These are phyloP conservation scores for Sciurus vulgaris DNA, from an alignment of 2,797 vertebrate species.

Conservation along the genomic window DNA sequence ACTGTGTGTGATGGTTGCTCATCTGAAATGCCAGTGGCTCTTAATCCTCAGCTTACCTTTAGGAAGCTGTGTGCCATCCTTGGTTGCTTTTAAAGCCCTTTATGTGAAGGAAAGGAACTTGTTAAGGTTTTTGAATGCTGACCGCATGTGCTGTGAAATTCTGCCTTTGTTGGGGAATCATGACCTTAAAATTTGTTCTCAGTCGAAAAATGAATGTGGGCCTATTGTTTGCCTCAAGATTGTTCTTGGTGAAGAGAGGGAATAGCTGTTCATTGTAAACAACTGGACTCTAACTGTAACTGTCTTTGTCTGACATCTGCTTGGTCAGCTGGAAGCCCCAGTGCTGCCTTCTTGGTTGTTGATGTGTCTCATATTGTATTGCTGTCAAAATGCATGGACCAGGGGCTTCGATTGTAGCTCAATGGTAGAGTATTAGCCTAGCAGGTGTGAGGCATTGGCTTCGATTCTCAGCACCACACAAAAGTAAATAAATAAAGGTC, in stretches of 20 bases:
- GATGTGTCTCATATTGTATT: not conserved
- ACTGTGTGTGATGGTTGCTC: not conserved
- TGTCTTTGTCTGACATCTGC: conserved; percentile 51
- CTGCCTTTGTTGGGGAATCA: not conserved
- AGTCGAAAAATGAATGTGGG: not conserved
- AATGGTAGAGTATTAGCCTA: not conserved
- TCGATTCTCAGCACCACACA: too few species aligned
- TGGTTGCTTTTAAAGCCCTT: not conserved
- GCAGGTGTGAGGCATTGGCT: too few species aligned
- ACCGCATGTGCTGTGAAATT: not conserved
- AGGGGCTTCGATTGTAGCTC: not conserved
- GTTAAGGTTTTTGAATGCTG: not conserved
- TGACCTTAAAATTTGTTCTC: conserved; percentile 43
- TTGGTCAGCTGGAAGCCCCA: conserved; percentile 48
- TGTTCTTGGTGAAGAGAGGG: conserved; percentile 14
- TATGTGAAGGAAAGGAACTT: not conserved
- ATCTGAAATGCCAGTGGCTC: not conserved
- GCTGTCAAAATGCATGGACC: not conserved
- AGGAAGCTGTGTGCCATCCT: not conserved
- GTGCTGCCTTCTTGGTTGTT: not conserved
- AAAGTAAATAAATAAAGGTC: too few species aligned
- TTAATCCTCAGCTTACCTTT: not conserved
- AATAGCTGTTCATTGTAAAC: conserved; percentile 51
- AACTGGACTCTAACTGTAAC: conserved; percentile 40
- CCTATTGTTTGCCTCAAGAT: conserved; percentile 11